phyloP scores from a whole-genome alignment of 2,113 vertebrate genomes.

The Cyanistes caeruleus region DNA sequence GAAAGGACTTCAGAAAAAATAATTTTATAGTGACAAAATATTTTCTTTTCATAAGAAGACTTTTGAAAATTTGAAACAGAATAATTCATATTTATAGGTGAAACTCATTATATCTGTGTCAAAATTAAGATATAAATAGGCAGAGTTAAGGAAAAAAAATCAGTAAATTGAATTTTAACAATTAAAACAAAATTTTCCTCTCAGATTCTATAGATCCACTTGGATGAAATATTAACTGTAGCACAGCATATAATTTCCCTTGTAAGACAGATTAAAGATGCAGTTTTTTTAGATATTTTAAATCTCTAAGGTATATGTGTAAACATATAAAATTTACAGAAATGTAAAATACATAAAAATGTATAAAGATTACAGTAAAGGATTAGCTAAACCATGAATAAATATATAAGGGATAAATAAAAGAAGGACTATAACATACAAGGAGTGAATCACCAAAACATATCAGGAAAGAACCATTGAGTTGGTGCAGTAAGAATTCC shows the following conservation, averaged over 20 bases:
- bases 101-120: not conserved
- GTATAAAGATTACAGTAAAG: not conserved
- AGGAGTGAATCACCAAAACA: not conserved
- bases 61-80: not conserved
- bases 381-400: not conserved
- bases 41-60: not conserved
- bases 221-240: not conserved
- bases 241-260: not conserved
- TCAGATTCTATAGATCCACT: not conserved
- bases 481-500: not conserved
- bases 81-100: not conserved
- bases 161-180: not conserved
- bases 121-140: not conserved
- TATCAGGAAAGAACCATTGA: not conserved
- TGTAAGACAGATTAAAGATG: not conserved
- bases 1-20: not conserved
- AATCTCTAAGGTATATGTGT: not conserved
- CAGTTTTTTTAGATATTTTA: not conserved
- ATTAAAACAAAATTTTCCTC: not conserved
- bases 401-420: not conserved
- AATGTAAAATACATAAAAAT: not conserved
- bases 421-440: not conserved
- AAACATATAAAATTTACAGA: not conserved
- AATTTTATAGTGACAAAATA: not conserved
- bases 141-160: not conserved